Percentiles rank a stretch among this genome's conserved stretches.
Conservation (phyloP, 2,888 invertebrate genomes). For the Ferrisia virgata region DNA sequence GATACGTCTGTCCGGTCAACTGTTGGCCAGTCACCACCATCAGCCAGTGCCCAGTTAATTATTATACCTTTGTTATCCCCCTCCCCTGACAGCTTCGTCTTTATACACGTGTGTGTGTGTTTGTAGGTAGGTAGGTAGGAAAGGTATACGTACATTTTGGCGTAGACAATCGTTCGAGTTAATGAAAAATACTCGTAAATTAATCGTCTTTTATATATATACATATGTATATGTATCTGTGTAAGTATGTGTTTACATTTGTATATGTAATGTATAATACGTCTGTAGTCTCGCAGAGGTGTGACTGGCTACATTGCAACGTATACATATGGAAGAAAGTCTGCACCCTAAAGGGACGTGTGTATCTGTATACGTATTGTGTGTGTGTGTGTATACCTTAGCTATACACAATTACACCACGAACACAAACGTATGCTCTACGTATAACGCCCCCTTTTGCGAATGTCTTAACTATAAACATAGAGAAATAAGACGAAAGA, state of each 20-base stretch:
- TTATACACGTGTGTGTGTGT: background rate
- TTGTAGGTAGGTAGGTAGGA: background rate
- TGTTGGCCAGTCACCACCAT: background rate
- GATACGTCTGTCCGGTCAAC: background rate
- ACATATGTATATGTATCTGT: background rate
- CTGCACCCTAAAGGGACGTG: background rate
- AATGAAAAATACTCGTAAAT: constrained; percentile 9
- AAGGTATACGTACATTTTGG: background rate
- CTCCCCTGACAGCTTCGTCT: too few species aligned
- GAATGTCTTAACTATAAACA: background rate
- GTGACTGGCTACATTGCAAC: background rate
- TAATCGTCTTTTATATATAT: background rate
- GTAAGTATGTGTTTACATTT: background rate
- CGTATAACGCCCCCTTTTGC: background rate
- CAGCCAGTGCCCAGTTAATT: background rate
- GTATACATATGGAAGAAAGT: background rate
- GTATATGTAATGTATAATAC: too few species aligned
- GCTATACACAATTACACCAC: too few species aligned
- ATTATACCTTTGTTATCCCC: background rate
- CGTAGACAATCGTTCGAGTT: constrained; percentile 1
- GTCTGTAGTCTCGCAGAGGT: too few species aligned
- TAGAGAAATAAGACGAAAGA: too few species aligned
- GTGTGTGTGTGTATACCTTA: too few species aligned
- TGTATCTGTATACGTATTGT: too few species aligned
- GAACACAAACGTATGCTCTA: too few species aligned